A percentile compares a stretch with the other conserved stretches of the same genome.
Conservation (phyloP, 2,888 invertebrate species). For the Orthonevra nobilis region DNA sequence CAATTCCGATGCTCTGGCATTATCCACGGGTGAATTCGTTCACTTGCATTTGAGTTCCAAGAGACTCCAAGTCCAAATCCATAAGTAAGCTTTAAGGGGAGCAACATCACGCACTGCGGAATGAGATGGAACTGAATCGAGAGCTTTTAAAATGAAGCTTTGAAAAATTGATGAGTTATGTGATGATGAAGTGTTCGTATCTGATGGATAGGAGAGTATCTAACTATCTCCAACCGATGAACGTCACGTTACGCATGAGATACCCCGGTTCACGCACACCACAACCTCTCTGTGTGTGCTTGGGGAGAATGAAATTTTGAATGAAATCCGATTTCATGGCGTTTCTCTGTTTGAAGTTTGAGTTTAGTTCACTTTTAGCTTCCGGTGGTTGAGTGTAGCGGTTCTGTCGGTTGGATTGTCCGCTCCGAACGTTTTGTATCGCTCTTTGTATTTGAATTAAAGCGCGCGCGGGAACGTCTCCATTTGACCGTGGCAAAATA, state of each 20-base stretch:
- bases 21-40: slow-evolving; percentile 1
- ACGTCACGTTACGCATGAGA: slow-evolving; percentile 37
- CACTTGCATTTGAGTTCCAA: neutral
- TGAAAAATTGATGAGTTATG: slow-evolving; percentile 5
- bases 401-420: slow-evolving; percentile 41
- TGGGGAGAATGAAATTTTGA: slow-evolving; percentile 54
- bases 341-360: slow-evolving; percentile 49
- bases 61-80: neutral
- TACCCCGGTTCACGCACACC: neutral
- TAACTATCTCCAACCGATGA: slow-evolving; percentile 9
- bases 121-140: slow-evolving; percentile 6
- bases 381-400: slow-evolving; percentile 73
- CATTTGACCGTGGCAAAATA: slow-evolving; percentile 13
- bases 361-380: slow-evolving; percentile 75
- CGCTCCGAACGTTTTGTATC: too few relatives aligned
- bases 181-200: neutral
- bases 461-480: slow-evolving; percentile 25
- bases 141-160: slow-evolving; percentile 13
- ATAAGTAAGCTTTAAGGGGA: slow-evolving; percentile 31
- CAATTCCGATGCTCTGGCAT: slow-evolving; percentile 4
- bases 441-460: slow-evolving; percentile 9
- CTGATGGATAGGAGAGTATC: slow-evolving; percentile 18
- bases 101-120: neutral
- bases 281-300: neutral
- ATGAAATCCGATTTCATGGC: slow-evolving; percentile 67